Evolutionary conservation across 2,888 invertebrate genomes (phyloP).

Genomic region (Beris morrisii): DNA sequence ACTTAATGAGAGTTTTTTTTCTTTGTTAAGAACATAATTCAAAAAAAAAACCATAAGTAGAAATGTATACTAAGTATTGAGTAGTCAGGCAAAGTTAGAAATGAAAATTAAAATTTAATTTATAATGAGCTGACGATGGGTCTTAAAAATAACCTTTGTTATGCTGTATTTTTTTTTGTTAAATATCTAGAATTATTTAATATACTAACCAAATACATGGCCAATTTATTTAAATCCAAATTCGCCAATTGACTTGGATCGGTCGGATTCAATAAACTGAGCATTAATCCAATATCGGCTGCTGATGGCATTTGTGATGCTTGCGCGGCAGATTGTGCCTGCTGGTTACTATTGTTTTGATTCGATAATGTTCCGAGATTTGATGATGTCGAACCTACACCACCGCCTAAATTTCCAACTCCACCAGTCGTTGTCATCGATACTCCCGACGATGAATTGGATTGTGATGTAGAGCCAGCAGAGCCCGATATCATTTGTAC

Average conservation of each 20-base stretch:
- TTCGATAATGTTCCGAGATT: constrained; percentile 22
- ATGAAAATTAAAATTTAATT: too few relatives aligned
- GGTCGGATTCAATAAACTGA: constrained; percentile 55
- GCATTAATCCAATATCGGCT: constrained; percentile 56
- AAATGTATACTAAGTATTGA: too few relatives aligned
- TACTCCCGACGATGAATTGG: constrained; percentile 42
- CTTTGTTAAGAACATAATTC: too few relatives aligned
- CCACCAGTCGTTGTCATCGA: constrained; percentile 44
- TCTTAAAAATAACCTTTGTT: too few relatives aligned
- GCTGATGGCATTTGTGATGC: constrained; percentile 54
- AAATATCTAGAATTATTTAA: constrained; percentile 37
- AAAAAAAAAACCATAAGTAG: too few relatives aligned
- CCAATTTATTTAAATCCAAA: constrained; percentile 74
- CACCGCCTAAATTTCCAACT: constrained; percentile 22
- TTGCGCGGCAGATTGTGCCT: constrained; percentile 41
- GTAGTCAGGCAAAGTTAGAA: too few relatives aligned
- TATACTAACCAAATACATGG: constrained; percentile 72
- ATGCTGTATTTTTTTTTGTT: background rate
- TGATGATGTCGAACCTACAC: constrained; percentile 39
- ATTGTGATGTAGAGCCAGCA: constrained; percentile 27
- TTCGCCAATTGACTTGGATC: constrained; percentile 66
- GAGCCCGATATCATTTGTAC: constrained; percentile 49
- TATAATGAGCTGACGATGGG: too few relatives aligned
- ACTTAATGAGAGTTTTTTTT: too few relatives aligned
- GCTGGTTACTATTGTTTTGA: constrained; percentile 34